Evolutionary conservation across 2,888 invertebrate genomes (phyloP).

Genomic region (Eupithecia pulchellata): DNA sequence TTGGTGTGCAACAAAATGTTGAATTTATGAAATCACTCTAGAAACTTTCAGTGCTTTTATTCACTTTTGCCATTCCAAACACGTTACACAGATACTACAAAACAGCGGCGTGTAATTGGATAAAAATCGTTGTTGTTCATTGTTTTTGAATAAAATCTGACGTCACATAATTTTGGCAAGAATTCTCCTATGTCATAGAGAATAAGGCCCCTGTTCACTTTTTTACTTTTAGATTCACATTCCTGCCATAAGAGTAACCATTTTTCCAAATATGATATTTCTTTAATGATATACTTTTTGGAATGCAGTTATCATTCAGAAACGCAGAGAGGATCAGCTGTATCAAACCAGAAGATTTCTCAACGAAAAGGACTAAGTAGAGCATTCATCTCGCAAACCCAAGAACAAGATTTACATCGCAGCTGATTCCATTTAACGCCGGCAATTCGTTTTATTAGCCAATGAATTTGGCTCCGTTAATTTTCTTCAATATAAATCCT

Average conservation of each 20-base stretch:
- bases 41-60: neutral
- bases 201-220: too few relatives aligned
- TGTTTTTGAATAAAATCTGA: too few relatives aligned
- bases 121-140: too few relatives aligned
- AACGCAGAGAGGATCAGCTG: slow-evolving; percentile 20
- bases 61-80: too few relatives aligned
- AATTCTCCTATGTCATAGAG: too few relatives aligned
- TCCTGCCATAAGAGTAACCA: neutral
- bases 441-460: slow-evolving; percentile 43
- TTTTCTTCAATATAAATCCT: slow-evolving; percentile 34
- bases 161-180: too few relatives aligned
- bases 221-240: too few relatives aligned
- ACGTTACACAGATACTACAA: too few relatives aligned
- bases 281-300: too few relatives aligned
- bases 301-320: too few relatives aligned
- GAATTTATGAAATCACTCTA: neutral
- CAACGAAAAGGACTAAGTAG: slow-evolving; percentile 30
- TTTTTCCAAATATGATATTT: neutral
- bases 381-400: slow-evolving; percentile 29
- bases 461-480: slow-evolving; percentile 41
- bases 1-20: neutral
- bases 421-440: slow-evolving; percentile 43
- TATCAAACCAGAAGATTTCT: neutral
- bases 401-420: slow-evolving; percentile 45
- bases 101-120: too few relatives aligned